Percentiles rank a stretch among this genome's conserved stretches.
These are phyloP conservation scores for Cliona cf. orientalis DNA, from an alignment of 37 sponge, comb jelly and placozoan genomes.

Conservation along the genomic window DNA sequence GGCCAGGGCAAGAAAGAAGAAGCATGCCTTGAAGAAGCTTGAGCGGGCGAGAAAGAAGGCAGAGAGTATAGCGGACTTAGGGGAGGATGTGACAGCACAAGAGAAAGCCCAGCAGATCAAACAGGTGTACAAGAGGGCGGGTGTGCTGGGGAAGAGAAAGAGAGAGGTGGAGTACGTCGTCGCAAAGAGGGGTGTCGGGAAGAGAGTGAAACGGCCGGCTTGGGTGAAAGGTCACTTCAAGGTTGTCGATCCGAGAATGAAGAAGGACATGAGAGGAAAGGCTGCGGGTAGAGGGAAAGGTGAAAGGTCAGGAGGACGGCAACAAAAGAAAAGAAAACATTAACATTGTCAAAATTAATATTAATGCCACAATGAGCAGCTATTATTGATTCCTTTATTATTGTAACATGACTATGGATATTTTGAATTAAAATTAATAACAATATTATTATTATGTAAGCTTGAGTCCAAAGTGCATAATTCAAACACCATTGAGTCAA, in stretches of 20 bases:
- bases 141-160: conserved; percentile 55
- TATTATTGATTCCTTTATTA: too few relatives aligned
- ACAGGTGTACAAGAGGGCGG: conserved; percentile 82
- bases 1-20: conserved; percentile 92
- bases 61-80: conserved; percentile 66
- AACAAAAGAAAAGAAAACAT: conserved; percentile 19
- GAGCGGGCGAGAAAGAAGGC: conserved; percentile 66
- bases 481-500: neutral
- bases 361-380: too few relatives aligned
- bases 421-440: too few relatives aligned
- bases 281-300: neutral
- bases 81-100: conserved; percentile 59
- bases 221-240: conserved; percentile 92
- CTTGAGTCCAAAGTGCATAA: neutral
- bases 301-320: too few relatives aligned
- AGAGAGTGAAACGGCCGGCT: conserved; percentile 75
- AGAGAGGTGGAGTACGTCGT: conserved; percentile 92
- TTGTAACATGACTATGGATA: too few relatives aligned
- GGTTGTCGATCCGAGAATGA: conserved; percentile 96
- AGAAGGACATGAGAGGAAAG: conserved; percentile 86
- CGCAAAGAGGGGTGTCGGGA: conserved; percentile 78
- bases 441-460: too few relatives aligned
- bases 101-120: conserved; percentile 89
- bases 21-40: conserved; percentile 45
- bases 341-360: neutral